Percentiles rank a stretch among this genome's conserved stretches.
Evolutionary conservation across 2,888 invertebrate species (phyloP).

Genomic region (Lasioglossum morio): DNA sequence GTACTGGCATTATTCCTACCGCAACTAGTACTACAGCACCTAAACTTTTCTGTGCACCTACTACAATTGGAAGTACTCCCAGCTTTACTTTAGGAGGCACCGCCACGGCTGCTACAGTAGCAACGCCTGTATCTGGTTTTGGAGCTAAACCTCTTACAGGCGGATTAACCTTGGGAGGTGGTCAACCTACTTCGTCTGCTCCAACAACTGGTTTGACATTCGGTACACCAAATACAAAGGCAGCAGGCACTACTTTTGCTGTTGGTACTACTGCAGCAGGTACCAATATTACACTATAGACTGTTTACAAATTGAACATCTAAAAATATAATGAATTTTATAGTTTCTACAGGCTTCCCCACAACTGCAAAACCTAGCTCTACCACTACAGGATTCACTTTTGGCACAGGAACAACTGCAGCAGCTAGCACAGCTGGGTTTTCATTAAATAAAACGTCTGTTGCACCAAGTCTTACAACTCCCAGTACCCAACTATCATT

Average conservation of each 20-base stretch:
- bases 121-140: slow-evolving; percentile 60
- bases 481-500: slow-evolving; percentile 76
- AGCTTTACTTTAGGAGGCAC: slow-evolving; percentile 67
- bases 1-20: slow-evolving; percentile 48
- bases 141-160: slow-evolving; percentile 60
- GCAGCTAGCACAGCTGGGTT: slow-evolving; percentile 71
- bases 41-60: slow-evolving; percentile 44
- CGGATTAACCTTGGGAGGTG: slow-evolving; percentile 70
- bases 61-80: slow-evolving; percentile 39
- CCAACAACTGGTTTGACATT: slow-evolving; percentile 65
- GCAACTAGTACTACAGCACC: slow-evolving; percentile 48
- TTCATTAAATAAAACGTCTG: slow-evolving; percentile 70
- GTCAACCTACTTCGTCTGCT: slow-evolving; percentile 40
- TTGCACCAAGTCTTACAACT: slow-evolving; percentile 69
- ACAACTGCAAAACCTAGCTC: slow-evolving; percentile 59
- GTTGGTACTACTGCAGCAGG: slow-evolving; percentile 59
- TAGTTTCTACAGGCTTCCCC: slow-evolving; percentile 60
- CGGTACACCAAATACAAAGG: slow-evolving; percentile 65
- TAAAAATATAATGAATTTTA: slow-evolving; percentile 14
- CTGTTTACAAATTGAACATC: not conserved
- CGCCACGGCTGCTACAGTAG: slow-evolving; percentile 51
- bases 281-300: slow-evolving; percentile 31
- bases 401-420: slow-evolving; percentile 63
- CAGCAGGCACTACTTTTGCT: slow-evolving; percentile 62
- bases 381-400: slow-evolving; percentile 64